Percentiles rank a stretch among this genome's conserved stretches.
Evolutionary conservation across 2,797 vertebrate genomes (phyloP).

Genomic region (Graptemys geographica): DNA sequence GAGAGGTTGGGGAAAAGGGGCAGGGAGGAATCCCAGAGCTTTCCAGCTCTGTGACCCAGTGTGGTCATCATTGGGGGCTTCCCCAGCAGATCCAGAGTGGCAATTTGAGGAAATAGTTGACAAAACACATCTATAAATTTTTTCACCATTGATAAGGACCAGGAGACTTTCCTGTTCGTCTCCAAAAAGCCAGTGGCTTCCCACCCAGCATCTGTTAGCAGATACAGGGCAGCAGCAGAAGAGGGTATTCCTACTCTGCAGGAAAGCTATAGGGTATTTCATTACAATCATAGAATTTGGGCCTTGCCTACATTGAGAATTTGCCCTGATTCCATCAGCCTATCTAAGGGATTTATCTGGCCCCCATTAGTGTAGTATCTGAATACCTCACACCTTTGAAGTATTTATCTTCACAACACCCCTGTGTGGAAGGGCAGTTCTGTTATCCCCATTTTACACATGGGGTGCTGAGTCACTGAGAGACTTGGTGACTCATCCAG

Average conservation of each 20-base stretch:
- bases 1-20: neutral
- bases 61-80: fast-evolving
- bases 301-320: fast-evolving
- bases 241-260: neutral
- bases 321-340: fast-evolving
- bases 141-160: fast-evolving
- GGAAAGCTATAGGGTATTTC: neutral
- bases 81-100: fast-evolving
- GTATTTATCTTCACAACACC: neutral
- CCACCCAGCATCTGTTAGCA: fast-evolving
- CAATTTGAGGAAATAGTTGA: neutral
- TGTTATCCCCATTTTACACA: neutral
- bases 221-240: neutral
- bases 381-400: neutral
- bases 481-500: neutral
- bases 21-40: neutral
- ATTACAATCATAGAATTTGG: fast-evolving
- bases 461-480: fast-evolving
- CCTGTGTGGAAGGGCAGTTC: neutral
- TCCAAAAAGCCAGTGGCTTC: neutral
- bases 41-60: neutral
- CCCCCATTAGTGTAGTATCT: neutral
- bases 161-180: neutral
- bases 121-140: fast-evolving
- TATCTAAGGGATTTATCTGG: neutral